These are phyloP conservation scores for Zygothrica quintamaculata DNA, from an alignment of 2,888 invertebrate genomes.

Conservation along the genomic window DNA sequence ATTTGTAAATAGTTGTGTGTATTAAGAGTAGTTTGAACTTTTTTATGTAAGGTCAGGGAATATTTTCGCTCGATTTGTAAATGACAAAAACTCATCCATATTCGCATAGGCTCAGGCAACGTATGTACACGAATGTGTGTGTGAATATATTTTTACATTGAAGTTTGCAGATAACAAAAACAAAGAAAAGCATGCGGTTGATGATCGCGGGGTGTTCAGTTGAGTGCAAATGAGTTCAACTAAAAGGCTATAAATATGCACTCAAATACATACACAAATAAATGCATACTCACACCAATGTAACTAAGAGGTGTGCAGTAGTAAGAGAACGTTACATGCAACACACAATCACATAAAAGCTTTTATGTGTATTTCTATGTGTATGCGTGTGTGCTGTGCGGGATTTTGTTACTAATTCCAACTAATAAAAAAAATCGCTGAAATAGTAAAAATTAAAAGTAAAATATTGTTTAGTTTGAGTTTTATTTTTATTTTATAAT, in stretches of 20 bases:
- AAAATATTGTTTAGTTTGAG: slow-evolving; percentile 4
- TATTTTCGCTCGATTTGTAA: slow-evolving; percentile 27
- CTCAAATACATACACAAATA: neutral
- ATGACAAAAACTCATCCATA: neutral
- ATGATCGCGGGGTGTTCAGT: slow-evolving; percentile 31
- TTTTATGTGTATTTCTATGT: slow-evolving; percentile 6
- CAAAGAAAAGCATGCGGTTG: slow-evolving; percentile 53
- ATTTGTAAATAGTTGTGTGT: neutral
- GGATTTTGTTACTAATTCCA: slow-evolving; percentile 20
- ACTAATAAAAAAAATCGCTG: slow-evolving; percentile 18
- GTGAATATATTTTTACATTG: slow-evolving; percentile 13
- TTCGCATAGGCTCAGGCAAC: neutral
- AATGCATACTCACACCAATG: neutral
- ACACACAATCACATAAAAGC: slow-evolving; percentile 36
- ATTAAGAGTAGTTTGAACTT: slow-evolving; percentile 10
- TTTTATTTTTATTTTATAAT: slow-evolving; percentile 53
- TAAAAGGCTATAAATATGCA: slow-evolving; percentile 73
- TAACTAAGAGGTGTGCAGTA: slow-evolving; percentile 5
- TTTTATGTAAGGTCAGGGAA: slow-evolving; percentile 18
- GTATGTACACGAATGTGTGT: neutral
- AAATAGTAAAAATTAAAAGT: slow-evolving; percentile 10
- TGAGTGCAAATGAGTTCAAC: slow-evolving; percentile 77
- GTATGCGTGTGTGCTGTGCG: neutral
- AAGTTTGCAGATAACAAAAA: slow-evolving; percentile 40
- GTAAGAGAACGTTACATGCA: slow-evolving; percentile 14